A percentile compares a stretch with the other conserved stretches of the same genome.
Evolutionary conservation across 1,140 invertebrate genomes (phyloP).

Genomic region (Nixonia krombeini): DNA sequence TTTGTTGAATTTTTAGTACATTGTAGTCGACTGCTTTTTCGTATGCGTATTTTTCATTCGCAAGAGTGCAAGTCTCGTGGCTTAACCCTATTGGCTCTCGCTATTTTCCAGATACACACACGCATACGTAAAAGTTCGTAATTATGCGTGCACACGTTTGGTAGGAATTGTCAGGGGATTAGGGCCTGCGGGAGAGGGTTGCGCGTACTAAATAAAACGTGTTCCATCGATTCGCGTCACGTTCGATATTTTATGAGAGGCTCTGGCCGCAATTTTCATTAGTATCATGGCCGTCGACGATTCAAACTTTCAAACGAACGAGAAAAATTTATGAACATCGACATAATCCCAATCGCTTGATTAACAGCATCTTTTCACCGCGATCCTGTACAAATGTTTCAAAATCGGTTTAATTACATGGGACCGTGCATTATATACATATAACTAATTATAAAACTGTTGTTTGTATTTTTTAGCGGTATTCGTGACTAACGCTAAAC

Average conservation of each 20-base stretch:
- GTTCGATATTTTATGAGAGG: constrained; percentile 1
- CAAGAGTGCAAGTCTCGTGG: not conserved
- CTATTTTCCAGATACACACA: not conserved
- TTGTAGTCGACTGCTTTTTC: too few relatives aligned
- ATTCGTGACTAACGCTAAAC: too few relatives aligned
- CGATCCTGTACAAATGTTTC: too few relatives aligned
- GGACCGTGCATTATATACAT: too few relatives aligned
- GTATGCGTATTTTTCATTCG: too few relatives aligned
- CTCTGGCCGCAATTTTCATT: not conserved
- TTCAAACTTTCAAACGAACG: not conserved
- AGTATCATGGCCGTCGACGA: not conserved
- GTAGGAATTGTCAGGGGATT: not conserved
- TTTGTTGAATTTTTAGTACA: too few relatives aligned
- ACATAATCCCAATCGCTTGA: too few relatives aligned
- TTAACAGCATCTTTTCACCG: too few relatives aligned
- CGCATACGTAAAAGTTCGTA: not conserved
- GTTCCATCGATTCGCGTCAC: not conserved
- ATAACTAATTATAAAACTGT: too few relatives aligned
- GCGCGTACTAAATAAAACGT: not conserved
- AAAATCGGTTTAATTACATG: too few relatives aligned
- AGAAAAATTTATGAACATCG: not conserved
- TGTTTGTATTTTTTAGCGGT: too few relatives aligned
- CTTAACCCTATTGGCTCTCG: not conserved
- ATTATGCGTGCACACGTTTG: not conserved
- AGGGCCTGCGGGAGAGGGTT: not conserved